Conservation (phyloP, 1,140 invertebrate genomes). For the Formica exsecta region DNA sequence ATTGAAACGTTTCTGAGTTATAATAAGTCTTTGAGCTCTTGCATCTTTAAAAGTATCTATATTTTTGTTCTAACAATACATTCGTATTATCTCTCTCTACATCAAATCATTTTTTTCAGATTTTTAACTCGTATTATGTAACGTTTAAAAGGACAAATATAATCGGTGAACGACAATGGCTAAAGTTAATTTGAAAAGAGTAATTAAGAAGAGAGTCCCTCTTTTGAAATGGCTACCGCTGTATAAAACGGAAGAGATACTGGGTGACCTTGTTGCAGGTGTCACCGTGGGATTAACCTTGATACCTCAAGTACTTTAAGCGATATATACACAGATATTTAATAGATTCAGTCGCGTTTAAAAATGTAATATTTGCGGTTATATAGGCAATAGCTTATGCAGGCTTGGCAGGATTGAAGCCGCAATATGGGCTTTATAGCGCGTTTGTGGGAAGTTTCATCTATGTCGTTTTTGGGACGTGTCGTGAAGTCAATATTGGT, state of each 20-base stretch:
- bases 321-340: background rate
- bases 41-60: too few species aligned
- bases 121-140: background rate
- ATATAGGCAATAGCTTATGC: constrained; percentile 92
- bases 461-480: constrained; percentile 93
- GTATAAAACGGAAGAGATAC: constrained; percentile 82
- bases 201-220: constrained; percentile 80
- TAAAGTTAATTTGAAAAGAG: constrained; percentile 50
- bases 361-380: constrained; percentile 9
- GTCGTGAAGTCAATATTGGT: constrained; percentile 94
- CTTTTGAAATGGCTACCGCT: constrained; percentile 85
- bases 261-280: constrained; percentile 88
- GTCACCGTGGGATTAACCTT: constrained; percentile 87
- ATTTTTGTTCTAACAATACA: background rate
- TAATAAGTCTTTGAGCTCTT: too few species aligned
- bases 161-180: constrained; percentile 55
- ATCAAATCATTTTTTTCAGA: background rate
- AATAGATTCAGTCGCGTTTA: background rate
- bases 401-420: constrained; percentile 90
- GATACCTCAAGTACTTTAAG: constrained; percentile 87
- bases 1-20: background rate
- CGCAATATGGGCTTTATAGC: constrained; percentile 95
- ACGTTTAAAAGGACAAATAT: background rate
- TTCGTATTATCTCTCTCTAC: background rate
- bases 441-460: constrained; percentile 94